Conservation (phyloP, 1,140 invertebrate genomes). For the Vollenhovia emeryi region DNA sequence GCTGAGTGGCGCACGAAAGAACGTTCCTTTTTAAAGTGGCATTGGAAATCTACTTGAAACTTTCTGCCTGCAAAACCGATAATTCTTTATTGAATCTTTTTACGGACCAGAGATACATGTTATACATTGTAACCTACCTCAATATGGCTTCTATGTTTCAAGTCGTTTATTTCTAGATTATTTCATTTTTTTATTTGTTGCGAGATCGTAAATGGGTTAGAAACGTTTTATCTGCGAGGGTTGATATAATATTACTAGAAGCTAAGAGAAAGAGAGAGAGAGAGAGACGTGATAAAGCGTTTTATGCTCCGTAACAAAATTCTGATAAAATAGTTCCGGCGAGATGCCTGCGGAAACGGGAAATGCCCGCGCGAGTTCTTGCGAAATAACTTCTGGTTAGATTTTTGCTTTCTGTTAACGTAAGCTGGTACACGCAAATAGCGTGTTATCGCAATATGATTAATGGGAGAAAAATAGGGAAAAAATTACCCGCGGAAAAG, state of each 20-base stretch:
- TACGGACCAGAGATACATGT: background rate
- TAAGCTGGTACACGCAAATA: background rate
- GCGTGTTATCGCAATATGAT: background rate
- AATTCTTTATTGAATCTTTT: slow-evolving; percentile 31
- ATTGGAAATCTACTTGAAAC: slow-evolving; percentile 25
- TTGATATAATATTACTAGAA: slow-evolving; percentile 20
- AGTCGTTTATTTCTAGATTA: slow-evolving; percentile 33
- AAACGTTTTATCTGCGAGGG: background rate
- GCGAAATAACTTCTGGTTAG: background rate
- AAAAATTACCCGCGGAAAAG: background rate
- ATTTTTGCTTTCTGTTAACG: background rate
- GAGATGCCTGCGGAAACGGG: background rate
- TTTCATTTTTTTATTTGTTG: background rate
- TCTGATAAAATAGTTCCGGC: slow-evolving; percentile 32
- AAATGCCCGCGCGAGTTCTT: background rate
- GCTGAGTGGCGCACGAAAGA: background rate
- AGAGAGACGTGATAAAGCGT: background rate
- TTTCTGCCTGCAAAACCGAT: background rate
- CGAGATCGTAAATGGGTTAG: slow-evolving; percentile 11
- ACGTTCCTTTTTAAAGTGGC: background rate
- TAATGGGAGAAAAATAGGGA: background rate
- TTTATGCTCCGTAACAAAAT: background rate
- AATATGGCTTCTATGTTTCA: slow-evolving; percentile 11
- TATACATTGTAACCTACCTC: background rate
- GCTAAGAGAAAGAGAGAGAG: background rate